Evolutionary conservation across 2,113 vertebrate genomes (phyloP), one percentile per base, ranked within the genome.

Genomic region (Xyrauchen texanus): DNA sequence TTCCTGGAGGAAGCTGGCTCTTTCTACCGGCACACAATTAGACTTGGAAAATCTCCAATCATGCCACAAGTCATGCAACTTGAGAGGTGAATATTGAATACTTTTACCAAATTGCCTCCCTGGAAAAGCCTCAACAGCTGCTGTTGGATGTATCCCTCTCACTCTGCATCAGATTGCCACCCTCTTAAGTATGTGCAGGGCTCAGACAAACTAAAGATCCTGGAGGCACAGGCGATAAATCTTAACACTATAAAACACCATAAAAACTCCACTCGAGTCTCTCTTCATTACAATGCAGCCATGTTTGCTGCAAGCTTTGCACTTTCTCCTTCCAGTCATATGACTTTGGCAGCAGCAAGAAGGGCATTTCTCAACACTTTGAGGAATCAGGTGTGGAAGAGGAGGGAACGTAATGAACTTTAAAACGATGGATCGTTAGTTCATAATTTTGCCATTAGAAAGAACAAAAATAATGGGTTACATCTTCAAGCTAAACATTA

Each of bases 241-340:
- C 45, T 76, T 42, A 69, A 12, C 7, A 16, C 81, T 61, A 77
- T 72, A 82, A 62, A 55, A 6, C 61, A 42, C 71, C 16, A 64
- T 84, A 82, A 80, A 85, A 70, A 58, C 44, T 44, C 76, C 58
- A 46, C 45, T 60, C 12, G 34, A 51, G 16, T 62, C 63, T 58
- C 60, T 78, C 81, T 80, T 81, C 78, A 84, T 84, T 84, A 81
- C 62, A 83, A 70, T 67, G 78, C 73, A 42, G 67, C 42, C 53
- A 46, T 72, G 61, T 76, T 34, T 34, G 21, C 57, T n/a, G 68
- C 64, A 70, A 82, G 44, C 65, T 47, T 52, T 49, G 58, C 62
- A 69, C 67, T 55, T 80, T 65, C 47, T 63, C 76, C 47, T 74
- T 78, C 69, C 7, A 46, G 64, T 62, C 12, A 67, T 58, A 66